Evolutionary conservation across 2,888 invertebrate genomes (phyloP).

Genomic region (Drosophila planitibia): DNA sequence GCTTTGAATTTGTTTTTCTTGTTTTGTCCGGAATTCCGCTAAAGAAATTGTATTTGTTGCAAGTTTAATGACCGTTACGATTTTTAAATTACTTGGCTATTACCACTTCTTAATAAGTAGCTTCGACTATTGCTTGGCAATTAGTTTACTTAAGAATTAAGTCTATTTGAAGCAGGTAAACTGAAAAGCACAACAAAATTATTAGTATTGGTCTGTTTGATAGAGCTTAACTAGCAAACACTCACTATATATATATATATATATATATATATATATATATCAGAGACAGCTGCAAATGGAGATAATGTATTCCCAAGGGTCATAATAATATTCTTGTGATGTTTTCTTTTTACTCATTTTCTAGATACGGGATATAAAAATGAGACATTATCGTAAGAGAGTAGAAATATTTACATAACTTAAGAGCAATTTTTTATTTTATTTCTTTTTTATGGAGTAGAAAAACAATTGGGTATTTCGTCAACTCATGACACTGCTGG

Average conservation of each 20-base stretch:
- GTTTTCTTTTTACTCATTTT: background rate
- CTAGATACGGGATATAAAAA: background rate
- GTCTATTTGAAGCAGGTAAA: background rate
- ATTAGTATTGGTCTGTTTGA: background rate
- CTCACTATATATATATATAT: background rate
- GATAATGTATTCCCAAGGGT: background rate
- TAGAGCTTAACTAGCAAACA: background rate
- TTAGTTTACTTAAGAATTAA: conserved; percentile 2
- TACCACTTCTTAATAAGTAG: conserved; percentile 14
- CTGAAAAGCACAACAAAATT: background rate
- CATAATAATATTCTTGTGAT: background rate
- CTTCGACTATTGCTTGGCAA: conserved; percentile 15
- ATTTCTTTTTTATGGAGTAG: conserved; percentile 7
- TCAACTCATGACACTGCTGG: conserved; percentile 24
- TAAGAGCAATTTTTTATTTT: background rate
- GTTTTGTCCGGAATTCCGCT: conserved; percentile 59
- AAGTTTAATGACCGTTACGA: conserved; percentile 71
- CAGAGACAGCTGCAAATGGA: background rate
- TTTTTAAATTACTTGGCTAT: conserved; percentile 46
- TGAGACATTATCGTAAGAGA: background rate
- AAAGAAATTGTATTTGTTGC: conserved; percentile 56
- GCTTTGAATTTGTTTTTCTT: conserved; percentile 52
- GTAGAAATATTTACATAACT: conserved; percentile 1
- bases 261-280: background rate
- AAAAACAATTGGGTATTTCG: conserved; percentile 41